Conservation (phyloP, 2,113 vertebrate genomes). For the Todiramphus saurophagus region DNA sequence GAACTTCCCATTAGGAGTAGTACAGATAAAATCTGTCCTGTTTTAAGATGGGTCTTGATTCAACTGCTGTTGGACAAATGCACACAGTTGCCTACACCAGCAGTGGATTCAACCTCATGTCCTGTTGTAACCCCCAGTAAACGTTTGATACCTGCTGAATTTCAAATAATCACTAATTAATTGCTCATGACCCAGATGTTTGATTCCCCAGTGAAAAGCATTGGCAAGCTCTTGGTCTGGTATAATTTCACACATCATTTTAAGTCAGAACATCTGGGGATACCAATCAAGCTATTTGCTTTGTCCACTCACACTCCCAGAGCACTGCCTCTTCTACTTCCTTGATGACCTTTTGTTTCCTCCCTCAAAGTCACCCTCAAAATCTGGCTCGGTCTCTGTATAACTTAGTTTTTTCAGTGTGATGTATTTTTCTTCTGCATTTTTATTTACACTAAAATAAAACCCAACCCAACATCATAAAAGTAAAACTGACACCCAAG, state of each 20-base stretch:
- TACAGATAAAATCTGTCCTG: background rate
- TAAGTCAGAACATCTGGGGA: background rate
- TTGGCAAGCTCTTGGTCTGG: background rate
- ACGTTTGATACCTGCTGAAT: background rate
- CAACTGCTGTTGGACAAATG: background rate
- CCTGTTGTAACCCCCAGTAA: background rate
- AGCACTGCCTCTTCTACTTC: background rate
- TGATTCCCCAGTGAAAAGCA: background rate
- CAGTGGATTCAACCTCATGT: background rate
- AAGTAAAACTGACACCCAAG: background rate
- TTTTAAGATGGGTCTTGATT: background rate
- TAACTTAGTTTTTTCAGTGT: background rate
- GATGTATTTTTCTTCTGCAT: background rate
- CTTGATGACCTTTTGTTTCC: background rate
- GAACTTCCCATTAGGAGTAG: background rate
- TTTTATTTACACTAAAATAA: background rate
- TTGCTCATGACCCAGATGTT: background rate
- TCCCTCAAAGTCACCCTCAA: background rate
- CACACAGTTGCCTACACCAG: background rate
- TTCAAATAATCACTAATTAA: background rate
- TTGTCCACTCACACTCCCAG: background rate
- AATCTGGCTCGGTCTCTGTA: background rate
- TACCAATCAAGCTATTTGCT: background rate
- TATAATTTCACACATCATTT: no score
- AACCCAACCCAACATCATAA: background rate